Conservation (phyloP, 2,888 invertebrate species). For the Callimorpha dominula region DNA sequence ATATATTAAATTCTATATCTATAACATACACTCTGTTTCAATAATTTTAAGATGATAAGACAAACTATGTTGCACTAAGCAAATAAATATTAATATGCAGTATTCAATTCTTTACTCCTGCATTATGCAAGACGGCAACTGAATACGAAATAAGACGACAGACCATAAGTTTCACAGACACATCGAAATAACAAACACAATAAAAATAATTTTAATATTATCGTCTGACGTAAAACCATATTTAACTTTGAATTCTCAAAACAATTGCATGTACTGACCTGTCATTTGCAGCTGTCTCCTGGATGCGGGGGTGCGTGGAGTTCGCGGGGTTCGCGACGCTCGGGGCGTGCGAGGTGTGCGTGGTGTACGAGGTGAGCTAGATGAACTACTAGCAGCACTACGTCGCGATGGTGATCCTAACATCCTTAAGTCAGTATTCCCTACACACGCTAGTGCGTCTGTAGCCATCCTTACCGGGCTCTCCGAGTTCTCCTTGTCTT, state of each 20-base stretch:
- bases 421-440: constrained; percentile 76
- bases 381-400: constrained; percentile 64
- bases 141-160: constrained; percentile 55
- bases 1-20: background rate
- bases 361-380: constrained; percentile 74
- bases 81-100: constrained; percentile 48
- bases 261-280: constrained; percentile 67
- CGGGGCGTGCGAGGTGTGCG: constrained; percentile 79
- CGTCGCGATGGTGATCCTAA: constrained; percentile 79
- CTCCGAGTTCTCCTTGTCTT: constrained; percentile 72
- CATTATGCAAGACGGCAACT: constrained; percentile 55
- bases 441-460: constrained; percentile 77
- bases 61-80: constrained; percentile 36
- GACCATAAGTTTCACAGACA: constrained; percentile 33
- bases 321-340: constrained; percentile 79
- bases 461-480: constrained; percentile 74
- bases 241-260: constrained; percentile 19
- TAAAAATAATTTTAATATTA: constrained; percentile 38
- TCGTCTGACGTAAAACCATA: constrained; percentile 2
- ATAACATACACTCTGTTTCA: constrained; percentile 35
- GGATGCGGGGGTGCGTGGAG: constrained; percentile 81
- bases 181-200: constrained; percentile 38
- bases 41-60: constrained; percentile 31
- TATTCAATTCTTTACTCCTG: constrained; percentile 47
- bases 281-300: constrained; percentile 85